Conservation (phyloP, 2,888 invertebrate genomes). For the Drosophila quasianomalipes region DNA sequence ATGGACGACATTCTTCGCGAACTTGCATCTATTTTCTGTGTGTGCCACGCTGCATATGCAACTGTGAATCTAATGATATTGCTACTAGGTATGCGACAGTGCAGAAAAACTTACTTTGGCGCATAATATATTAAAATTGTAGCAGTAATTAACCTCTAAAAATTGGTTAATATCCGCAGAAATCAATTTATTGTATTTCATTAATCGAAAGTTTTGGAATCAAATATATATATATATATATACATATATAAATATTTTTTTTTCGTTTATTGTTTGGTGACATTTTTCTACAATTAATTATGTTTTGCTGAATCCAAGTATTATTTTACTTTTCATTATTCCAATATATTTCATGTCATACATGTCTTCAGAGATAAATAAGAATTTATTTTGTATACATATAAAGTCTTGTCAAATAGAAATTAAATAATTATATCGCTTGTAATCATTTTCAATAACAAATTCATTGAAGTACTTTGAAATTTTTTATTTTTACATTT, state of each 20-base stretch:
- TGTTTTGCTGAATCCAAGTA: neutral
- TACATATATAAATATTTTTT: neutral
- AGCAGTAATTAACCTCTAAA: neutral
- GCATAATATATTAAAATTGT: neutral
- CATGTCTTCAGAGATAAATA: neutral
- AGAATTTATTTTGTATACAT: neutral
- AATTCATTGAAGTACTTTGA: neutral
- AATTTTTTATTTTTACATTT: neutral
- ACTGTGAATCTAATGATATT: constrained; percentile 14
- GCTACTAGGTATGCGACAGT: constrained; percentile 4
- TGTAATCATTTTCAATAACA: neutral
- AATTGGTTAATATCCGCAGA: neutral
- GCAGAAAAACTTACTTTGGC: neutral
- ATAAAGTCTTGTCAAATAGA: neutral
- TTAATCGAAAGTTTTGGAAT: neutral
- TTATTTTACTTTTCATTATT: neutral
- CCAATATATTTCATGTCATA: neutral
- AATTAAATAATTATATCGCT: neutral
- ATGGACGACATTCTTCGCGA: constrained; percentile 56
- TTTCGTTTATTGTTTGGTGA: neutral
- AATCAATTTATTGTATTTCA: neutral
- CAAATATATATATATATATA: neutral
- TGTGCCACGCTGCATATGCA: constrained; percentile 14
- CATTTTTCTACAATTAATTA: neutral
- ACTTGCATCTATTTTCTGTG: constrained; percentile 36